Evolutionary conservation across 2,797 vertebrate genomes (phyloP).

Genomic region (Macropodus opercularis): DNA sequence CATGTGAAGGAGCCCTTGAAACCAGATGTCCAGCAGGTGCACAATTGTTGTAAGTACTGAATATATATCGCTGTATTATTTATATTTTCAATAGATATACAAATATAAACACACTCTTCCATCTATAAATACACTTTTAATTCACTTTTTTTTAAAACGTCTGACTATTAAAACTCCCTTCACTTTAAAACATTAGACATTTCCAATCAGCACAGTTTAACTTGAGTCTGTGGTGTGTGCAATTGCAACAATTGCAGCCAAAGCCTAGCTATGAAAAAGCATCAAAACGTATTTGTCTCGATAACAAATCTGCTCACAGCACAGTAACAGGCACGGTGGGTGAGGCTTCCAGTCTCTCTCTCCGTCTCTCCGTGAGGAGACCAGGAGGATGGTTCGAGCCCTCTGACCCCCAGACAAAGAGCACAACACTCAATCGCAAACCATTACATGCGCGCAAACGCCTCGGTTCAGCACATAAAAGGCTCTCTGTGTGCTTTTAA

Average conservation of each 20-base stretch:
- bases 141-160: background rate
- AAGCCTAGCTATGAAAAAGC: slow-evolving; percentile 26
- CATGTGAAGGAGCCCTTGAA: background rate
- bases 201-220: slow-evolving; percentile 2
- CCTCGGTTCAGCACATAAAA: slow-evolving; percentile 82
- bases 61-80: too few relatives aligned
- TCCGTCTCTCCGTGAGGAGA: background rate
- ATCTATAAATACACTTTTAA: too few relatives aligned
- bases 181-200: background rate
- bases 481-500: slow-evolving; percentile 92
- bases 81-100: too few relatives aligned
- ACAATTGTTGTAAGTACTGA: too few relatives aligned
- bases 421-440: slow-evolving; percentile 51
- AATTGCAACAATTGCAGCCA: slow-evolving; percentile 14
- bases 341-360: slow-evolving; percentile 47
- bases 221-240: slow-evolving; percentile 1
- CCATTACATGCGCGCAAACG: slow-evolving; percentile 50
- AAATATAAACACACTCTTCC: too few relatives aligned
- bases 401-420: slow-evolving; percentile 71
- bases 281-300: slow-evolving; percentile 59
- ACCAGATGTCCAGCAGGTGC: background rate
- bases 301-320: slow-evolving; percentile 59
- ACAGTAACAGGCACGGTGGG: slow-evolving; percentile 43
- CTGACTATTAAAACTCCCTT: background rate
- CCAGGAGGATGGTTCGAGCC: slow-evolving; percentile 6